Percentiles rank a stretch among this genome's conserved stretches.
Evolutionary conservation across 2,888 invertebrate species (phyloP).

Genomic region (Lycophotia porphyrea): DNA sequence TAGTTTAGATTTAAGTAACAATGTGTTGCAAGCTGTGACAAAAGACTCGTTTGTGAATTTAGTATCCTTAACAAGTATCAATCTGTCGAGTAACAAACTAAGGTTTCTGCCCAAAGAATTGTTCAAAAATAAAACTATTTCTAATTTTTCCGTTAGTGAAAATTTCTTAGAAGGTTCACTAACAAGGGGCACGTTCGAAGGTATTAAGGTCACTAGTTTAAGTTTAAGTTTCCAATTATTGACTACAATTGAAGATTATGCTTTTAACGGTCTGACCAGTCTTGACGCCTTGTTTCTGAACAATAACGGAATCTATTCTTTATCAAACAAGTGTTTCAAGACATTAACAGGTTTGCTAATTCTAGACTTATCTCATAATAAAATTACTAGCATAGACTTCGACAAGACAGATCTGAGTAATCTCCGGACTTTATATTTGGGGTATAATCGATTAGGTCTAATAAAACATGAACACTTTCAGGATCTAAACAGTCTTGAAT

Average conservation of each 20-base stretch:
- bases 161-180: conserved; percentile 77
- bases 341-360: conserved; percentile 66
- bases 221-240: conserved; percentile 77
- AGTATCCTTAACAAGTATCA: conserved; percentile 65
- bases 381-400: conserved; percentile 75
- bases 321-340: conserved; percentile 74
- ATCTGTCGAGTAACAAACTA: conserved; percentile 77
- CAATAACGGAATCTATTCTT: conserved; percentile 73
- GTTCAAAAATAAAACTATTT: conserved; percentile 76
- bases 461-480: conserved; percentile 73
- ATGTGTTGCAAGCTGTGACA: conserved; percentile 70
- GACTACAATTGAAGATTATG: conserved; percentile 74
- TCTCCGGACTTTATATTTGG: conserved; percentile 71
- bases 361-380: conserved; percentile 80
- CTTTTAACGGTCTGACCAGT: conserved; percentile 74
- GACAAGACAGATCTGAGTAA: conserved; percentile 73
- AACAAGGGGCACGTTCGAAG: conserved; percentile 77
- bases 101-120: conserved; percentile 72
- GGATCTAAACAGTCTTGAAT: conserved; percentile 69
- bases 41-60: conserved; percentile 69
- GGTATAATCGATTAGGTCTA: conserved; percentile 74
- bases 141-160: conserved; percentile 70
- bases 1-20: conserved; percentile 72
- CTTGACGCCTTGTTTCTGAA: conserved; percentile 73
- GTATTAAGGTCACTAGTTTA: conserved; percentile 71